Base-by-base conservation (phyloP, 2,888 invertebrate genomes). In the Lepidocyrtinus sp. region DNA sequence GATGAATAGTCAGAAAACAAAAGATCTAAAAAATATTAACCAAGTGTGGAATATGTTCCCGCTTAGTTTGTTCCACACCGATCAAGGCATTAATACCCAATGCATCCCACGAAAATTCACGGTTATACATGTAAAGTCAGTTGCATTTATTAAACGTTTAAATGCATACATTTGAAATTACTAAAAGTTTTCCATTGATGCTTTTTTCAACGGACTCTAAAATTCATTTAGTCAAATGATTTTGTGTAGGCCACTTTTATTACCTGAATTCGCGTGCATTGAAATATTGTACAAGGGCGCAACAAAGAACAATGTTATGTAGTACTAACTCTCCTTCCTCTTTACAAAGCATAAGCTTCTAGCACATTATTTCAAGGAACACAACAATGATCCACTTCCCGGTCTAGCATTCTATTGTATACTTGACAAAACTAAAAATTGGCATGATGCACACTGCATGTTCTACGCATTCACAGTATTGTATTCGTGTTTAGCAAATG, bases 381-480 rank as follows among this genome's bases (percentile, higher is more conserved):
- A n/a, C n/a, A n/a, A n/a, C n/a, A n/a, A n/a, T n/a, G n/a, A n/a
- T n/a, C n/a, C n/a, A n/a, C n/a, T n/a, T n/a, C n/a, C n/a, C 55
- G 17, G 55, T 55, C 55, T 55, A 55, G 17, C n/a, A 65, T n/a
- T 27, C 55, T 24, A 72, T 59, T 76, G 76, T 63, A 25, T 36
- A 70, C 59, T 61, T 64, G 15, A 46, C 59, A 67, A 19, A 71
- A 25, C 21, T 19, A 3, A 46, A 76, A 78, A 78, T 55, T 65
- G 77, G 50, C 77, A 78, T 78, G 69, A 78, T 72, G 77, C 72
- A 61, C 7, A 55, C 77, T 67, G 67, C 72, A 45, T 67, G 77
- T 78, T 55, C 7, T 55, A 7, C 55, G 67, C 55, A 63, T 68
- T 62, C 19, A 12, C 15, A 36, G 36, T 5, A 27, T 21, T 36